These are phyloP conservation scores for Oncorhynchus tshawytscha DNA, from an alignment of 2,113 vertebrate genomes.

Conservation along the genomic window DNA sequence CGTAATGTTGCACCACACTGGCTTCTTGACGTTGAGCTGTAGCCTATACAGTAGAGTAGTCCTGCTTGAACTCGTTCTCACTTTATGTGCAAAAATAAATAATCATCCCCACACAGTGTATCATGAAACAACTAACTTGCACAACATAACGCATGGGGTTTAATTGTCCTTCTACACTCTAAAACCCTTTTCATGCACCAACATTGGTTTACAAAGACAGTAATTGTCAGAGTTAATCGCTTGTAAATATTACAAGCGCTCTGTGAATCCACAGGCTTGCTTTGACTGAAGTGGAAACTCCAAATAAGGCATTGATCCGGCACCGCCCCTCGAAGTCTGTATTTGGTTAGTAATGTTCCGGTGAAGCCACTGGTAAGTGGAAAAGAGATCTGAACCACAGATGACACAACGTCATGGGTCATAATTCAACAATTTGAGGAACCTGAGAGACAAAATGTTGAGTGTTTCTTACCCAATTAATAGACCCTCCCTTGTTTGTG, in stretches of 20 bases:
- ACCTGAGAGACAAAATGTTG: constrained; percentile 46
- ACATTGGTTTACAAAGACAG: constrained; percentile 46
- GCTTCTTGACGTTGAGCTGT: too few species aligned
- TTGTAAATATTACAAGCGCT: constrained; percentile 69
- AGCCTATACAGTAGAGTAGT: too few species aligned
- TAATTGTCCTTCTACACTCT: constrained; percentile 17
- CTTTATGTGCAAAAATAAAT: too few species aligned
- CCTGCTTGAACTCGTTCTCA: background rate
- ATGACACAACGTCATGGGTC: constrained; percentile 70
- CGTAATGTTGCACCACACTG: background rate
- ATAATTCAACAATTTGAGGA: constrained; percentile 43
- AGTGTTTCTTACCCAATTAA: constrained; percentile 30
- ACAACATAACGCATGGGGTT: constrained; percentile 6
- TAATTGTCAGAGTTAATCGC: constrained; percentile 61
- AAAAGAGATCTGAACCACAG: constrained; percentile 85
- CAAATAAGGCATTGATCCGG: constrained; percentile 91
- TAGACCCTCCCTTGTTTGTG: background rate
- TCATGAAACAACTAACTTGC: background rate
- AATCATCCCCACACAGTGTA: too few species aligned
- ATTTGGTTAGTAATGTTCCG: constrained; percentile 90
- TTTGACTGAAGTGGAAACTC: constrained; percentile 84
- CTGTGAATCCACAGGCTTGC: constrained; percentile 62
- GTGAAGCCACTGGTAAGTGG: constrained; percentile 80
- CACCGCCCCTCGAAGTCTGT: constrained; percentile 73
- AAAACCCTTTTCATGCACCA: constrained; percentile 26